Evolutionary conservation across 2,797 vertebrate genomes (phyloP), one percentile per base, ranked within the genome.

Genomic region (Sylvilagus floridanus): DNA sequence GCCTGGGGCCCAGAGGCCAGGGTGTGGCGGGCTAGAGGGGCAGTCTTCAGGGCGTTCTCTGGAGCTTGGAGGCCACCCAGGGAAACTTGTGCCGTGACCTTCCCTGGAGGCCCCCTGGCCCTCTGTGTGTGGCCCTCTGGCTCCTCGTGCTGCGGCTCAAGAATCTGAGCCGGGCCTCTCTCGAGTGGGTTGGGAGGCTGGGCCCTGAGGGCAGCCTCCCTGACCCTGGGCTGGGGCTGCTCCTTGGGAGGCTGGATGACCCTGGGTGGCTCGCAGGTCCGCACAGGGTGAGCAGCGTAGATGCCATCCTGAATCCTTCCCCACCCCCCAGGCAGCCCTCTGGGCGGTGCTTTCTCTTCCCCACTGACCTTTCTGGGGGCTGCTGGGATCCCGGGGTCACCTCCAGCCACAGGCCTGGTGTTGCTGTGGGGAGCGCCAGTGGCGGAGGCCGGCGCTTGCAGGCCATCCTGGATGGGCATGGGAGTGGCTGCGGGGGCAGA

Each of bases 321-420:
- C 97, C 98, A 97, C 98, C 98, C 98, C 96, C 97, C 98, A 94
- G 98, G 96, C 96, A 97, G 97, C 97, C 98, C 97, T 96, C 95
- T 95, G 97, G 97, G 97, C 96, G 98, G 98, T 97, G 97, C 96
- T 98, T 98, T 98, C 97, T 98, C 97, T 95, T 98, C 97, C 97
- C 98, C 98, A 99, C 99, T 99, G 99, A 99, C 99, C 99, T 99
- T 99, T 99, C 98, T 97, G 97, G 98, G 98, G 97, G 98, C 98
- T 91, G 98, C 86, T 95, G 97, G 97, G 96, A 97, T 98, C 97
- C 97, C 97, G 98, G 98, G 98, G 97, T 96, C 87, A 12, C 50
- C 72, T 93, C 79, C 54, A 14, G 77, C 77, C 54, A 11, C 2
- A 97, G 98, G 85, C 50, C 73, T 73, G 73, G 62, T 50, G 85